Conservation (phyloP, 2,888 invertebrate genomes). For the Brachyopa scutellaris region DNA sequence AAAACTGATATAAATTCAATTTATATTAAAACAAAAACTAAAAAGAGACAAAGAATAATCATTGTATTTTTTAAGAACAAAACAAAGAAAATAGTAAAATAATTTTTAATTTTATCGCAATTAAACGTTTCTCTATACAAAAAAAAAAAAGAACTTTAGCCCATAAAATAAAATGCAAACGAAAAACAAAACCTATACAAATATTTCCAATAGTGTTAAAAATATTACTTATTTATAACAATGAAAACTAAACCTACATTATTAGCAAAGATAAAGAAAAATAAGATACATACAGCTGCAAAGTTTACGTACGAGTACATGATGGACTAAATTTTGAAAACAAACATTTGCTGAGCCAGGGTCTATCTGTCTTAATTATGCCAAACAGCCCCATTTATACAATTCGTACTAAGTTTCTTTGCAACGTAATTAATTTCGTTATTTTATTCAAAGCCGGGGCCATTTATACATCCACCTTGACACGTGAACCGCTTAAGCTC, state of each 20-base stretch:
- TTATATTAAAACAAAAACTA: slow-evolving; percentile 61
- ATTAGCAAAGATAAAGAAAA: no score
- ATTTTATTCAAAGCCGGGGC: no score
- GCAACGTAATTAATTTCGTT: no score
- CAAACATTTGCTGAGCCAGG: slow-evolving; percentile 26
- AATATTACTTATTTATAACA: slow-evolving; percentile 59
- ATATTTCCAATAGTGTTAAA: slow-evolving; percentile 63
- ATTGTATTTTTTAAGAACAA: slow-evolving; percentile 62
- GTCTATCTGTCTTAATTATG: no score
- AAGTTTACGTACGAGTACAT: slow-evolving; percentile 6
- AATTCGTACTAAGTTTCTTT: no score
- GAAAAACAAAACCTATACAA: slow-evolving; percentile 37
- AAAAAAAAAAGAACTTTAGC: slow-evolving; percentile 48
- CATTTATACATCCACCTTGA: no score
- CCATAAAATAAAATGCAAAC: slow-evolving; percentile 34
- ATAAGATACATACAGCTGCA: no score
- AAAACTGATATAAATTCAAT: slow-evolving; percentile 45
- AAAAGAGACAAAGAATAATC: slow-evolving; percentile 62
- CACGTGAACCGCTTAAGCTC: no score
- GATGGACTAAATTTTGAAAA: slow-evolving; percentile 33
- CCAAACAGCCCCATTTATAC: no score
- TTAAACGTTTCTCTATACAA: slow-evolving; percentile 64
- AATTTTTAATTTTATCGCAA: slow-evolving; percentile 64
- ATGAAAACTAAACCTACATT: slow-evolving; percentile 44
- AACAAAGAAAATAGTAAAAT: slow-evolving; percentile 60